Evolutionary conservation across 2,113 vertebrate species (phyloP), one percentile per base, ranked within the genome.

Genomic region (Amblyornis subalaris): DNA sequence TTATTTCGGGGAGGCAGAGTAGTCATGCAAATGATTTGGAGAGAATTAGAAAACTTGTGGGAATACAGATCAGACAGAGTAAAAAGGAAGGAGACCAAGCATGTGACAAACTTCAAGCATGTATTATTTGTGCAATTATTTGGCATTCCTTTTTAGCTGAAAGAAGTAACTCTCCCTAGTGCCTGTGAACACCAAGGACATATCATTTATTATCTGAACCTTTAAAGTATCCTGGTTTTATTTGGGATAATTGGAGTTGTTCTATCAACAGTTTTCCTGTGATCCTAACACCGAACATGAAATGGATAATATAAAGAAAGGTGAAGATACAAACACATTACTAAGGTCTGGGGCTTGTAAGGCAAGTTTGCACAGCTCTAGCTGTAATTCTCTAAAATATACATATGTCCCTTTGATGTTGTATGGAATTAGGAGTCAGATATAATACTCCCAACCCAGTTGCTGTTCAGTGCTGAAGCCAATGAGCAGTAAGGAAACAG

Each of bases 371-470:
- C 57, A 89, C 67, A 57, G 51, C 58, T 91, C 47, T 64, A 15
- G 69, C 66, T 95, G 87, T 80, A 93, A 71, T 90, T 85, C 84
- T 94, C 87, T 96, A 91, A 97, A 97, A 96, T 91, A 93, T 95
- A 84, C 91, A 96, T 93, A 65, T 47, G 58, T 58, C 50, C 36
- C 77, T 96, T 96, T 97, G 96, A 97, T 96, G 94, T 93, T 94
- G 67, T 51, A 50, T 77, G 0, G 45, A 80, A 93, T 79, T 54
- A 91, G 83, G 60, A 94, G 74, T 55, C 83, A 90, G 67, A 70
- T n/a, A 18, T 79, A 86, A 95, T 87, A 33, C 69, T 85, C 73
- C 50, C 60, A 93, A 83, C 80, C 86, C 77, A 38, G 47, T 5
- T 90, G 55, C 93, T 92, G 42, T 44, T 90, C 92, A 72, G 81